These are phyloP conservation scores for Linnaemya tessellans DNA, from an alignment of 2,888 invertebrate genomes.

Conservation along the genomic window DNA sequence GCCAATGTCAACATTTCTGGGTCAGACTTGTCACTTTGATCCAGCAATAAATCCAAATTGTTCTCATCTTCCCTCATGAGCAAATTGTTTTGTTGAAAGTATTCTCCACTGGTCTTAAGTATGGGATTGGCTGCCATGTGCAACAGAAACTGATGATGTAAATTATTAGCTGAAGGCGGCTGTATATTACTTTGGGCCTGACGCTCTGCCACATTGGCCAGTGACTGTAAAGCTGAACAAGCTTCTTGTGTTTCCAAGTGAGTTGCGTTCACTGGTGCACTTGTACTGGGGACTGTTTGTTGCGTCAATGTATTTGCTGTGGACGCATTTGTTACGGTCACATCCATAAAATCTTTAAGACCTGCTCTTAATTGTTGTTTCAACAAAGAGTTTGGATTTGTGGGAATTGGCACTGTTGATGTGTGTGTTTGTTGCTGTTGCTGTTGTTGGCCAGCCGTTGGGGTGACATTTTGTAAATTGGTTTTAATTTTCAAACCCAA, in stretches of 20 bases:
- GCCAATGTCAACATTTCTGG: constrained; percentile 76
- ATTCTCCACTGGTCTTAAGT: constrained; percentile 75
- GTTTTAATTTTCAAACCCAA: constrained; percentile 80
- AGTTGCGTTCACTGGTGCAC: constrained; percentile 44
- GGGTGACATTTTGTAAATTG: constrained; percentile 72
- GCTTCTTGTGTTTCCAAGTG: constrained; percentile 68
- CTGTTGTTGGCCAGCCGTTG: constrained; percentile 27
- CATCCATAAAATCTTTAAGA: constrained; percentile 76
- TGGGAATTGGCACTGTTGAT: constrained; percentile 26
- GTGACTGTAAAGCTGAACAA: constrained; percentile 78
- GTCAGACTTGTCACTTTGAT: constrained; percentile 77
- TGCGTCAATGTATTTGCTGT: constrained; percentile 46
- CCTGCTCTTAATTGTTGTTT: constrained; percentile 81
- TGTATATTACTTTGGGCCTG: constrained; percentile 75
- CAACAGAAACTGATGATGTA: constrained; percentile 81
- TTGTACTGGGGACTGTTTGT: constrained; percentile 6
- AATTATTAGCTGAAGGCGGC: constrained; percentile 76
- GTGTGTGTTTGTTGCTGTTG: constrained; percentile 54
- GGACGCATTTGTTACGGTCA: constrained; percentile 55
- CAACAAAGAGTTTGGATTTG: constrained; percentile 78
- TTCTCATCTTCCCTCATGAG: constrained; percentile 65
- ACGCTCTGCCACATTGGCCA: constrained; percentile 80
- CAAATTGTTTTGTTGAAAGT: constrained; percentile 74
- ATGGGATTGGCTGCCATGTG: constrained; percentile 81
- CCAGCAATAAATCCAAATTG: constrained; percentile 75